phyloP scores from a whole-genome alignment of 2,888 invertebrate genomes.

The Muscina levida region DNA sequence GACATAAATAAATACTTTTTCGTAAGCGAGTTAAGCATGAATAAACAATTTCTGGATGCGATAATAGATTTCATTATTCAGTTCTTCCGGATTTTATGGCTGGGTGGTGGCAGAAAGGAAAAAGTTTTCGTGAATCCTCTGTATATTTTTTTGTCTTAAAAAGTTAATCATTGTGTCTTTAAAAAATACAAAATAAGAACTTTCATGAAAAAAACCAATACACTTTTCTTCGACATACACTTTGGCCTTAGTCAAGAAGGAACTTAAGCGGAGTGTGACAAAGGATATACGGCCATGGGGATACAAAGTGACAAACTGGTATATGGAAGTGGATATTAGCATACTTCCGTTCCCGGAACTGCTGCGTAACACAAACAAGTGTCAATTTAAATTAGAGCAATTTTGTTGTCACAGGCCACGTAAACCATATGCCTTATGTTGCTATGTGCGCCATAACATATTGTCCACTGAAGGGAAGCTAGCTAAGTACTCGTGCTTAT shows the following conservation, averaged over 20 bases:
- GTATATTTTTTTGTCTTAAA: conserved; percentile 29
- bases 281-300: too few relatives aligned
- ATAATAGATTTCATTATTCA: conserved; percentile 14
- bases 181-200: conserved; percentile 47
- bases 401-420: too few relatives aligned
- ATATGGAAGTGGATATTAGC: not conserved
- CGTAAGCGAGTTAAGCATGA: conserved; percentile 43
- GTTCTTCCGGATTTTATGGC: not conserved
- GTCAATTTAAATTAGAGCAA: too few relatives aligned
- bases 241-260: not conserved
- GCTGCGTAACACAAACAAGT: too few relatives aligned
- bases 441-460: too few relatives aligned
- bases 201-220: conserved; percentile 22
- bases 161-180: conserved; percentile 49
- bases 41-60: conserved; percentile 40
- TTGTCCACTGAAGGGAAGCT: too few relatives aligned
- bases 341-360: not conserved
- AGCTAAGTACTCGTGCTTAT: too few relatives aligned
- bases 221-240: conserved; percentile 25
- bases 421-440: too few relatives aligned
- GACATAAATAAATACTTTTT: conserved; percentile 38
- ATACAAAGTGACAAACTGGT: not conserved
- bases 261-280: too few relatives aligned
- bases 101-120: not conserved
- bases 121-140: conserved; percentile 25